Conservation (phyloP, 2,113 vertebrate species). For the Sinocyclocheilus grahami region DNA sequence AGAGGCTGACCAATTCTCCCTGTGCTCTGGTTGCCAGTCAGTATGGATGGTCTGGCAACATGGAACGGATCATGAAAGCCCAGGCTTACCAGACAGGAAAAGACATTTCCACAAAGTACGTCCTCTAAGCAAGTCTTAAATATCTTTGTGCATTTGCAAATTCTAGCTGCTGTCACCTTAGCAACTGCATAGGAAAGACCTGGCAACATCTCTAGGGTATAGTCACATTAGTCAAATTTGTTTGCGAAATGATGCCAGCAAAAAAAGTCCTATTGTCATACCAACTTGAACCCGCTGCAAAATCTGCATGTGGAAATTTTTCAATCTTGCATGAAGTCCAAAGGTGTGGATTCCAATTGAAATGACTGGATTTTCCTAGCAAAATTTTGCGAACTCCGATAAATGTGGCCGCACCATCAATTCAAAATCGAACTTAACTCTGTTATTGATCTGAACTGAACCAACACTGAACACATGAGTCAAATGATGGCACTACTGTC, state of each 20-base stretch:
- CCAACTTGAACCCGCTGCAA: too few relatives aligned
- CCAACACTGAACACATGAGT: too few relatives aligned
- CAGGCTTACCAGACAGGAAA: slow-evolving; percentile 98
- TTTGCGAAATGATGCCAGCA: neutral
- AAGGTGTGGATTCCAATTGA: neutral
- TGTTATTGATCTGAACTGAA: too few relatives aligned
- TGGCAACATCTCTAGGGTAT: neutral
- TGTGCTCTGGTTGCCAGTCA: slow-evolving; percentile 97
- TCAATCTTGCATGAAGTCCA: neutral
- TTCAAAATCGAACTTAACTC: too few relatives aligned
- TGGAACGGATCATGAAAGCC: slow-evolving; percentile 99
- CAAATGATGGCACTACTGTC: too few relatives aligned
- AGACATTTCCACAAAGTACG: slow-evolving; percentile 97
- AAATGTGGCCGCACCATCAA: neutral
- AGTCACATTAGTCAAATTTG: neutral
- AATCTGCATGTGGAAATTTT: neutral
- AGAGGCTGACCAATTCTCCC: slow-evolving; percentile 91
- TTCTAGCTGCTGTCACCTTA: neutral
- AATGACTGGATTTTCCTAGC: neutral
- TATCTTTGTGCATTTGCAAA: neutral
- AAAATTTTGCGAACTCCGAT: neutral
- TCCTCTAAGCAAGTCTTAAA: neutral
- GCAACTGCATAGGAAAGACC: neutral
- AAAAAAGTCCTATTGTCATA: neutral
- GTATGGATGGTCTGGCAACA: slow-evolving; percentile 99